These are phyloP conservation scores for Ctena decussata DNA, from an alignment of 2,888 invertebrate genomes.

Conservation along the genomic window DNA sequence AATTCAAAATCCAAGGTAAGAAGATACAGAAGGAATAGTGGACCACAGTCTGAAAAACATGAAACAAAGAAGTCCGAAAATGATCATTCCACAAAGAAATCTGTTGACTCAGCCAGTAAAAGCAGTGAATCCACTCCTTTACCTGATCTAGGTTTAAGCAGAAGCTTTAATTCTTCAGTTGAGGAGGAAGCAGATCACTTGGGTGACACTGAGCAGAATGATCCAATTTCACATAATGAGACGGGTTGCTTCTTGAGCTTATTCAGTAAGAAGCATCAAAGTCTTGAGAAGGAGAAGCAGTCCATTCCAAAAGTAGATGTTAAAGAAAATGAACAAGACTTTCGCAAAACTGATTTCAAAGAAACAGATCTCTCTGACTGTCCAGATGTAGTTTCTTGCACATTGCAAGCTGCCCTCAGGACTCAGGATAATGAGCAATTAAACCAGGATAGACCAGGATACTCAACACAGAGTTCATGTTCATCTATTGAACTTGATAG, in stretches of 20 bases:
- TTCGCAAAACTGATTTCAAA: constrained; percentile 11
- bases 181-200: constrained; percentile 10
- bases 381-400: constrained; percentile 54
- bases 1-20: background rate
- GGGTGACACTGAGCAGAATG: constrained; percentile 35
- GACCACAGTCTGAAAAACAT: constrained; percentile 25
- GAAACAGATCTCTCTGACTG: constrained; percentile 25
- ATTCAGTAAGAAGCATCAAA: constrained; percentile 70
- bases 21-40: background rate
- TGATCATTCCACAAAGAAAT: background rate
- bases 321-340: constrained; percentile 18
- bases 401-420: constrained; percentile 46
- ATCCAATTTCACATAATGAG: constrained; percentile 28
- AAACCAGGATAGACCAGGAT: background rate
- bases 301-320: background rate
- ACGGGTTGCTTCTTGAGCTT: constrained; percentile 78
- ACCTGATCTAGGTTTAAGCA: constrained; percentile 30
- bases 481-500: background rate
- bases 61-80: background rate
- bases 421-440: constrained; percentile 11
- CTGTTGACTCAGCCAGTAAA: background rate
- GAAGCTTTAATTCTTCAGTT: constrained; percentile 26
- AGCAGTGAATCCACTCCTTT: constrained; percentile 1
- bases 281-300: background rate
- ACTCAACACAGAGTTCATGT: background rate